Evolutionary conservation across 2,113 vertebrate genomes (phyloP), one percentile per base, ranked within the genome.

Genomic region (Nerophis ophidion): DNA sequence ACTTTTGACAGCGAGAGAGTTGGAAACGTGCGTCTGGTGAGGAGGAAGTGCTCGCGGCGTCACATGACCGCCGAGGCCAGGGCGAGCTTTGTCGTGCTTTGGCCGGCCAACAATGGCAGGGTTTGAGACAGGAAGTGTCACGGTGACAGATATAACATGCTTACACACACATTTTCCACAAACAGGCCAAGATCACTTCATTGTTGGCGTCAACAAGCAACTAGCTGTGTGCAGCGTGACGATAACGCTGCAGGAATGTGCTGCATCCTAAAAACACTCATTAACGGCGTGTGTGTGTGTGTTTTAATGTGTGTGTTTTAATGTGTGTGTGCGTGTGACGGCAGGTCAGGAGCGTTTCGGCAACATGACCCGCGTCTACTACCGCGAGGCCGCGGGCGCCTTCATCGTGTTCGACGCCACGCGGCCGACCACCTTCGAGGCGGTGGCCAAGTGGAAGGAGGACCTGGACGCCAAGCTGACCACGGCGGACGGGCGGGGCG

Each of bases 291-390:
- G 49, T 51, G 26, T 19, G 49, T 51, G 16, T 8, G 19, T 51
- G 49, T 51, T 19, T 34, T 19, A 34, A 26, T 52, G 19, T 50
- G 16, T 19, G 7, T 26, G 48, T 59, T n/a, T n/a, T n/a, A n/a
- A 26, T 68, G 38, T 54, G 52, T 60, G 19, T 64, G 44, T 61
- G 42, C 17, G 13, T 56, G 15, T 53, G 26, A 53, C 51, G 7
- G 35, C 52, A 10, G 8, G 14, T 54, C 52, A 52, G 75, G 92
- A 93, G 48, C 86, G 92, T 5, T 93, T 92, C 55, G 92, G 92
- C 38, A 92, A 93, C 86, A 93, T 93, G 92, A 92, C 91, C 0
- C 77, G 92, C 0, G 89, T 93, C 8, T 93, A 93, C 81, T 93
- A 93, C 83, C 85, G 91, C 13, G 91, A 93, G 68, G 92, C 92